phyloP scores from a whole-genome alignment of 2,888 invertebrate genomes.

The Fragum sueziense region DNA sequence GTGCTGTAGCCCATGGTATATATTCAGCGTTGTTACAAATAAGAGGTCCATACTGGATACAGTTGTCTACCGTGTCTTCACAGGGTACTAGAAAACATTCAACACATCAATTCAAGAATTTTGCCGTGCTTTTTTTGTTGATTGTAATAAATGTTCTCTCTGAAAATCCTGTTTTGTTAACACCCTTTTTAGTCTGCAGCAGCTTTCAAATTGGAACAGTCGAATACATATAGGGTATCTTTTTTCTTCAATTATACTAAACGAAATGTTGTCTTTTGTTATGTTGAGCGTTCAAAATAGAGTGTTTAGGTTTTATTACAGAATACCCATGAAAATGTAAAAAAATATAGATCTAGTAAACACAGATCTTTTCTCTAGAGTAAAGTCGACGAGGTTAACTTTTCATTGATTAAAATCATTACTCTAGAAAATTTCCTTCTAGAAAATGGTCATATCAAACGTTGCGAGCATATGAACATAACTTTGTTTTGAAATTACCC shows the following conservation, averaged over 20 bases:
- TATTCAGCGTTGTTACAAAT: conserved; percentile 46
- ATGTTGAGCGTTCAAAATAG: no score
- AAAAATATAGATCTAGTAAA: no score
- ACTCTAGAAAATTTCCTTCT: no score
- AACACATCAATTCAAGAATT: background rate
- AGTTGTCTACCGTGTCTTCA: conserved; percentile 63
- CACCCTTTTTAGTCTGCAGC: background rate
- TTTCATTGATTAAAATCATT: no score
- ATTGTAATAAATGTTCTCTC: background rate
- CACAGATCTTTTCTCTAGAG: no score
- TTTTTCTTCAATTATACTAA: background rate
- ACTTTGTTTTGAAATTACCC: no score
- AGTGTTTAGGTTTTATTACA: no score
- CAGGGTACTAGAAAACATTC: conserved; percentile 52
- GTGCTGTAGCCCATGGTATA: conserved; percentile 64
- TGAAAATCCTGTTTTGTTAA: background rate
- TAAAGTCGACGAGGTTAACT: no score
- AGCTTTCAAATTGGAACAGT: background rate
- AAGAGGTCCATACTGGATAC: conserved; percentile 55
- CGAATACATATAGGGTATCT: background rate
- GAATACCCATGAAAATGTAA: no score
- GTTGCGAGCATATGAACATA: no score
- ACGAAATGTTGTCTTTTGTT: background rate
- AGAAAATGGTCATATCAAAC: no score
- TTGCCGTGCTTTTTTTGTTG: background rate